These are phyloP conservation scores for Plutella xylostella DNA, from an alignment of 2,888 invertebrate genomes.

Conservation along the genomic window DNA sequence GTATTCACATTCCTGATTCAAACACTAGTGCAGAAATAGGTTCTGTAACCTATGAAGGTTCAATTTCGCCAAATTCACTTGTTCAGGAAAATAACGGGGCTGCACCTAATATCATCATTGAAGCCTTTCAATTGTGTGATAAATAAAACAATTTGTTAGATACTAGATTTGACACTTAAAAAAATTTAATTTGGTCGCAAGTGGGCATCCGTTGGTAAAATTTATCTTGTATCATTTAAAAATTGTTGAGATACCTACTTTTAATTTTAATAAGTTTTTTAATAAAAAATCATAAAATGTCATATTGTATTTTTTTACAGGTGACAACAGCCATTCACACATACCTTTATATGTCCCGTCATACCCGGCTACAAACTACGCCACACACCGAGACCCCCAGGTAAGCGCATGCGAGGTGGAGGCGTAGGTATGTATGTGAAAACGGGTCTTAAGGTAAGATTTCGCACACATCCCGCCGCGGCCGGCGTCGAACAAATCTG, in stretches of 20 bases:
- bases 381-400: too few relatives aligned
- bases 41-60: constrained; percentile 8
- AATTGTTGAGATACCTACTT: constrained; percentile 7
- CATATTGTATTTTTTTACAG: constrained; percentile 9
- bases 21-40: constrained; percentile 10
- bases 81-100: constrained; percentile 8
- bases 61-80: constrained; percentile 2
- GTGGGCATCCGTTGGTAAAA: constrained; percentile 8
- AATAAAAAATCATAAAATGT: constrained; percentile 8
- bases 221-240: constrained; percentile 8
- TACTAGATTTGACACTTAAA: constrained; percentile 7
- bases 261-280: too few relatives aligned
- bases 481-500: too few relatives aligned
- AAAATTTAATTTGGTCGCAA: constrained; percentile 6
- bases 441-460: too few relatives aligned
- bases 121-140: constrained; percentile 8
- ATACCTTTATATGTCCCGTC: constrained; percentile 8
- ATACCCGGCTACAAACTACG: too few relatives aligned
- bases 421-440: too few relatives aligned
- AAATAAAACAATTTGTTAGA: constrained; percentile 8
- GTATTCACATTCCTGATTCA: constrained; percentile 9
- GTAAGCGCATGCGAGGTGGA: too few relatives aligned
- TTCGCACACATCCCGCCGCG: too few relatives aligned
- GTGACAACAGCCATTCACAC: constrained; percentile 8
- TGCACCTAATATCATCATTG: constrained; percentile 8